These are phyloP conservation scores for Anoncus sp. DNA, from an alignment of 2,888 invertebrate species.

Conservation along the genomic window DNA sequence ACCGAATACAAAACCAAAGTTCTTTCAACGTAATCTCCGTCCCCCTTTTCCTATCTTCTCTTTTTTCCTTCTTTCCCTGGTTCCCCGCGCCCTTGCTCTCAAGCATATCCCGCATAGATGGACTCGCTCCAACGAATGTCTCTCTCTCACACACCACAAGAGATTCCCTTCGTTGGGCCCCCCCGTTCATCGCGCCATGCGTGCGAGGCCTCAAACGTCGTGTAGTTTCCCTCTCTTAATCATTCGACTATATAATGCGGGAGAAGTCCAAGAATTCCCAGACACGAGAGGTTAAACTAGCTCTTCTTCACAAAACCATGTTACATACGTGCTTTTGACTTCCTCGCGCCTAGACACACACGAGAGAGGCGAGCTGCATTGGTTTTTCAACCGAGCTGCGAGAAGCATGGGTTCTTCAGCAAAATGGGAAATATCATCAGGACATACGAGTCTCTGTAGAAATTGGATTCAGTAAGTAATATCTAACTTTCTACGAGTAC, in stretches of 20 bases:
- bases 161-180: too few relatives aligned
- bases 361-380: conserved; percentile 38
- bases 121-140: not conserved
- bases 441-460: not conserved
- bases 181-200: conserved; percentile 28
- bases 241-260: conserved; percentile 48
- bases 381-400: conserved; percentile 53
- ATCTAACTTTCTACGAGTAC: not conserved
- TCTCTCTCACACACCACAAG: too few relatives aligned
- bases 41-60: not conserved
- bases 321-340: conserved; percentile 44
- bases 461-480: conserved; percentile 21
- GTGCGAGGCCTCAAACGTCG: conserved; percentile 18
- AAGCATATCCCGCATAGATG: conserved; percentile 9
- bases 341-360: conserved; percentile 15
- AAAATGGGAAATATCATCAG: conserved; percentile 4
- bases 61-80: not conserved
- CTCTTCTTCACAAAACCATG: conserved; percentile 36
- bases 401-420: conserved; percentile 38
- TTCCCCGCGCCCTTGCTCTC: conserved; percentile 3
- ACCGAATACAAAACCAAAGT: not conserved
- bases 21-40: conserved; percentile 35
- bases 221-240: conserved; percentile 24
- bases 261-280: conserved; percentile 39
- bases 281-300: conserved; percentile 13